Base-by-base conservation (phyloP, 2,797 vertebrate genomes). In the Sorex maritimensis region DNA sequence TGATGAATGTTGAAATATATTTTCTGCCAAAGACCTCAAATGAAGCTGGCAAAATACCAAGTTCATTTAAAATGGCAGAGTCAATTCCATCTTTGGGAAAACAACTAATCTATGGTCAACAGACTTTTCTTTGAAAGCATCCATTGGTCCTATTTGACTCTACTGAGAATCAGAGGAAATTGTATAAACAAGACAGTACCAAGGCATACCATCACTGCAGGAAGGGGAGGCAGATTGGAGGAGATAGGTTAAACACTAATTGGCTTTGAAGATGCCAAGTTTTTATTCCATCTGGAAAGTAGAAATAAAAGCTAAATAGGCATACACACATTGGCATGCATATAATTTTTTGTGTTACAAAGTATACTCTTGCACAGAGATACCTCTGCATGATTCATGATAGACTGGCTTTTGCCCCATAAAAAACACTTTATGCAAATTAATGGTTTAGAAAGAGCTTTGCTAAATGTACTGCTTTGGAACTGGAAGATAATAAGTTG, bases 271-370 rank as follows among this genome's bases (percentile, higher is more conserved):
- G 24, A 1, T 82, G 21, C 11, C 58, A 72, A 23, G 41, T 38
- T 91, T 68, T 74, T 83, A 41, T 87, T 72, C 34, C 15, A 86
- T 63, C 15, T 21, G 44, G 63, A 30, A 79, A 61, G 17, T 6
- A 81, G 55, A 87, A 69, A 67, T 55, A 72, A 83, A 92, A 15
- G 21, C 26, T 58, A 91, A 81, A 46, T 65, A 23, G 74, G 81
- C 12, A 15, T 49, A 21, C 30, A 24, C 2, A 72, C 11, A 52
- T 26, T 38, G 24, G 15, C 1, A 14, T 24, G 69, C 11, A 55
- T 13, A 86, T 17, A 88, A 58, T 5, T 15, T 24, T 89, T 55
- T 41, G 38, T 55, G 5, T 34, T 63, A 30, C 7, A 72, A 55
- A 41, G 17, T 13, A 3, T 11, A 55, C 44, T 4, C 2, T 4